These are phyloP conservation scores for Machimus atricapillus DNA, from an alignment of 2,888 invertebrate genomes.

Conservation along the genomic window DNA sequence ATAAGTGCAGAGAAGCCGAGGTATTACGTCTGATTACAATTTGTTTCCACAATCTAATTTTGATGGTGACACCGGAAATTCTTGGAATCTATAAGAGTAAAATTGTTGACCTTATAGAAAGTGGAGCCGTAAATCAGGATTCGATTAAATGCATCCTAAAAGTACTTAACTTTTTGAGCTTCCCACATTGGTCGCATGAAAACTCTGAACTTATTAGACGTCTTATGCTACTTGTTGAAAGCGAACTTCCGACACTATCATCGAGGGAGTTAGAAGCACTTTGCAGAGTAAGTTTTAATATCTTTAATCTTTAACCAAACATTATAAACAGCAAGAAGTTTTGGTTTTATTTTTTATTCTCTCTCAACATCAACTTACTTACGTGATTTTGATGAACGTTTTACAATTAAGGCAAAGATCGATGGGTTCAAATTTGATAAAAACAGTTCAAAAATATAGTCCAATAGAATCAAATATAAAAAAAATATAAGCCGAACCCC, in stretches of 20 bases:
- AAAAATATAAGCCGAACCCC: too few relatives aligned
- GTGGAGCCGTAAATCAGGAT: slow-evolving; percentile 52
- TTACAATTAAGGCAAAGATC: too few relatives aligned
- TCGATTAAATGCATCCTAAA: slow-evolving; percentile 55
- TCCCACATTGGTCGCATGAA: slow-evolving; percentile 63
- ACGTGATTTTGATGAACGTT: too few relatives aligned
- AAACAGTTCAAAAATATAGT: too few relatives aligned
- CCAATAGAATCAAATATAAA: too few relatives aligned
- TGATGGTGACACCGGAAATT: slow-evolving; percentile 58
- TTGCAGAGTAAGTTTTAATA: slow-evolving; percentile 56
- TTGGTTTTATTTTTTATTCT: too few relatives aligned
- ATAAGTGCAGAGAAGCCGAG: slow-evolving; percentile 56
- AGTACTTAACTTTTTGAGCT: slow-evolving; percentile 62
- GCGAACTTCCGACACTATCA: slow-evolving; percentile 58
- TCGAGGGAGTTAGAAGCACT: slow-evolving; percentile 59
- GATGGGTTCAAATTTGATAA: too few relatives aligned
- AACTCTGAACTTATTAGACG: slow-evolving; percentile 58
- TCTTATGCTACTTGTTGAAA: slow-evolving; percentile 58
- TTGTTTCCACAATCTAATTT: slow-evolving; percentile 62
- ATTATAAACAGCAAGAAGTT: too few relatives aligned
- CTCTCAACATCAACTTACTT: too few relatives aligned
- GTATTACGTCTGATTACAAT: slow-evolving; percentile 63
- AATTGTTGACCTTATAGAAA: slow-evolving; percentile 56
- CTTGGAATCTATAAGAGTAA: slow-evolving; percentile 59
- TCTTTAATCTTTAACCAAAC: too few relatives aligned